Base-by-base conservation (phyloP, 2,113 vertebrate genomes). In the Sorex fumeus region DNA sequence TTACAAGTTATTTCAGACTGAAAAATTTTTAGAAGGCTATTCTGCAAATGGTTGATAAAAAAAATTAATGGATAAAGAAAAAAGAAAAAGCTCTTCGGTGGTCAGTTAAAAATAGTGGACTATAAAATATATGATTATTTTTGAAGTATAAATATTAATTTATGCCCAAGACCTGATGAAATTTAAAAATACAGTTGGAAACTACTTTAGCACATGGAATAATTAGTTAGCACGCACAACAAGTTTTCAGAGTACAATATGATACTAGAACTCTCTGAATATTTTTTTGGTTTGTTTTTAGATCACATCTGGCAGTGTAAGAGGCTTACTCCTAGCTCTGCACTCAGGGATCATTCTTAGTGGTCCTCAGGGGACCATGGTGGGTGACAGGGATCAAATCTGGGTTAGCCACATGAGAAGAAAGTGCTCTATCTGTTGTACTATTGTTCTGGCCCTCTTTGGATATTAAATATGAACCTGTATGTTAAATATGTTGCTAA, bases 31-130 rank as follows among this genome's bases (percentile, higher is more conserved):
- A 84, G 6, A 95, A 94, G 81, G 86, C 94, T 47, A 82, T 30
- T 93, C 50, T 90, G 92, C 0, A 93, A 84, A 95, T 77, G 57
- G 90, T 66, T 94, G n/a, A 45, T 40, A 92, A 96, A 94, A 96
- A 93, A 34, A 94, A 88, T 91, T 96, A 94, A 94, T 81, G 70
- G 76, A 93, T 91, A 96, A 97, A 98, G 96, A 97, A 97, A 98
- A 95, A 60, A 97, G 88, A 97, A 96, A 97, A 97, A 97, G 90
- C 96, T 97, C 97, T 97, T 97, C 91, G 0, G 88, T 97, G 97
- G 97, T 98, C 98, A 98, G 97, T 97, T 88, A 97, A 91, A 97
- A 93, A 67, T 28, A 89, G 45, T 36, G 88, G 87, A 95, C 0
- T 72, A 16, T 90, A 86, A 92, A 85, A 72, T n/a, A 80, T 45